Evolutionary conservation across 2,797 vertebrate genomes (phyloP), one percentile per base, ranked within the genome.

Genomic region (Graptemys geographica): DNA sequence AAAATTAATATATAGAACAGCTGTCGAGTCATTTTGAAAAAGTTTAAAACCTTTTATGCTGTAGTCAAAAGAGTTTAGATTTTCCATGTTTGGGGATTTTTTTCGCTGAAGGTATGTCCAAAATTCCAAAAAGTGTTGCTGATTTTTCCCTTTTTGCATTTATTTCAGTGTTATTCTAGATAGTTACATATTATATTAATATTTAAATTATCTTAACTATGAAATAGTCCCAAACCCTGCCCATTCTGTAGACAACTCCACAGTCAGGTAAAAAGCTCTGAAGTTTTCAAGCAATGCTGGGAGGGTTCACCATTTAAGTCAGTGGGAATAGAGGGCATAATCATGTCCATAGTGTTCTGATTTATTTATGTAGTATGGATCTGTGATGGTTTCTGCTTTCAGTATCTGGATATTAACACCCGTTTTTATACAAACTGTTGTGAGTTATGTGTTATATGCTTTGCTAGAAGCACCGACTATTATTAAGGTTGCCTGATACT

Each of bases 371-470:
- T 91, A 82, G 78, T 84, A 19, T 74, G 81, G 90, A 80, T 81
- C 96, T 92, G 90, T 88, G 86, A 94, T 92, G 72, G 25, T 78
- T 82, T 96, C 87, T 88, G 89, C 84, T 94, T 94, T 88, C 90
- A 85, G 87, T 3, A 1, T 83, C 92, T 93, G 86, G 94, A 96
- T 94, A 90, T 53, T 89, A 94, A 83, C 85, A 93, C 90, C 93
- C 95, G 93, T 96, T 96, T 57, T 96, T 93, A 90, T 85, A 96
- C 84, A 92, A 74, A 83, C 93, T 97, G 93, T 94, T 91, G 92
- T 94, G 28, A 15, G 81, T 47, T 25, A 69, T 79, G 52, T 52
- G 52, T 52, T 52, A 52, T 18, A 51, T 51, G 86, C 78, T 78
- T 65, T 78, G 59, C 85, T 55, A 78, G 62, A 79, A 84, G 81